These are phyloP conservation scores for Carpatolechia fugitivella DNA, from an alignment of 2,888 invertebrate genomes.

Conservation along the genomic window DNA sequence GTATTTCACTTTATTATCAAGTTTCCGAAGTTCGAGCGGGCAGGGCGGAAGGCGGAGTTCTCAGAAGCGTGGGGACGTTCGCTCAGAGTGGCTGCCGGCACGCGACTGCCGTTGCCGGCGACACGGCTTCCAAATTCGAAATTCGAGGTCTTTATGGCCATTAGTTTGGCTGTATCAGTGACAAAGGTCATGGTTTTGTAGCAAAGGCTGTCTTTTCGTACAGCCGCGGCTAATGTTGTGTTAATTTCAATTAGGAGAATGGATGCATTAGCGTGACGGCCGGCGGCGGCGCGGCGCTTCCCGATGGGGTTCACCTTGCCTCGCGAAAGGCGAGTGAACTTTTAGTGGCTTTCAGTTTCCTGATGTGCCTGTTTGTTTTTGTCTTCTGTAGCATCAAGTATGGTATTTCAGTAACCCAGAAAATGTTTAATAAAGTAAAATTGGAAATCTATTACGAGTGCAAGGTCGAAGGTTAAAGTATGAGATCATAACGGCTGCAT, in stretches of 20 bases:
- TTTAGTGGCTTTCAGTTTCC: constrained; percentile 1
- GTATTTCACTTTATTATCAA: constrained; percentile 11
- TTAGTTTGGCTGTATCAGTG: constrained; percentile 53
- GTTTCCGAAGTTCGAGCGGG: constrained; percentile 15
- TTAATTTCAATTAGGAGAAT: constrained; percentile 6
- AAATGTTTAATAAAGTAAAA: neutral
- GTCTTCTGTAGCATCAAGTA: neutral
- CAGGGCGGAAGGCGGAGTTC: too few species aligned
- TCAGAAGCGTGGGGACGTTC: constrained; percentile 38
- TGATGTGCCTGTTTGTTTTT: neutral
- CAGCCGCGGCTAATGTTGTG: neutral
- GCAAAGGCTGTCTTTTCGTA: neutral
- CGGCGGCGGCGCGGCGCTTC: too few species aligned
- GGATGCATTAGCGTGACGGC: neutral
- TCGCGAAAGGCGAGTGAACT: constrained; percentile 5
- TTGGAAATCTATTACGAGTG: neutral
- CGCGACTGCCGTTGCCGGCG: constrained; percentile 56
- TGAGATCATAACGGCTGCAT: too few species aligned
- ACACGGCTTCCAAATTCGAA: constrained; percentile 51
- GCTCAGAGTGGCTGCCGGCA: constrained; percentile 52
- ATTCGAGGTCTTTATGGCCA: constrained; percentile 61
- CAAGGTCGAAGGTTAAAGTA: too few species aligned
- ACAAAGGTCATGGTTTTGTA: constrained; percentile 62
- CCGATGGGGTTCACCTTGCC: neutral
- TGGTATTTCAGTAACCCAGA: neutral